phyloP scores from a whole-genome alignment of 1,140 invertebrate species.

The Oedothorax gibbosus region DNA sequence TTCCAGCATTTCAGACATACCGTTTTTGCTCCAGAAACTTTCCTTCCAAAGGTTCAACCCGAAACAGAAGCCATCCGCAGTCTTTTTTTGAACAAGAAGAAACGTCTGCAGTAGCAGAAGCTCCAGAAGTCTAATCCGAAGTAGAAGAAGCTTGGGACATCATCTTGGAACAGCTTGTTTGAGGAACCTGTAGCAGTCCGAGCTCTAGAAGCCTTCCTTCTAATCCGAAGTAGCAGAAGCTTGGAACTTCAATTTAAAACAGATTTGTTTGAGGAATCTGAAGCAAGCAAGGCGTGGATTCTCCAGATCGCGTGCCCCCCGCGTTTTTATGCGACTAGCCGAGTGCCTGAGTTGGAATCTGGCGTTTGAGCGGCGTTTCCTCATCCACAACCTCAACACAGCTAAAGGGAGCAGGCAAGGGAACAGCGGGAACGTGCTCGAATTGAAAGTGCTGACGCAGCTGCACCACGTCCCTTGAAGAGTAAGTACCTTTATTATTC shows the following conservation, averaged over 20 bases:
- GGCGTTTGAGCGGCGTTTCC: slow-evolving; percentile 42
- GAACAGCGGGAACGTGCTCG: slow-evolving; percentile 81
- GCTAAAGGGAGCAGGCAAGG: slow-evolving; percentile 80
- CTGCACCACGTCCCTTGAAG: slow-evolving; percentile 83
- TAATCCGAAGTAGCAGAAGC: slow-evolving; percentile 1
- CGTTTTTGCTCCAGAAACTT: too few relatives aligned
- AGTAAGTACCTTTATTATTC: slow-evolving; percentile 11
- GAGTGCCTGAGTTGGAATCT: slow-evolving; percentile 51
- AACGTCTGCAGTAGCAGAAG: too few relatives aligned
- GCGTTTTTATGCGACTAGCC: slow-evolving; percentile 54
- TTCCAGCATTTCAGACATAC: too few relatives aligned
- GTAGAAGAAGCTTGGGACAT: too few relatives aligned
- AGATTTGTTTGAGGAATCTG: too few relatives aligned
- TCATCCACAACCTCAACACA: slow-evolving; percentile 74
- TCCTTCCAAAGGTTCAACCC: too few relatives aligned
- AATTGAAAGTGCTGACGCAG: slow-evolving; percentile 81
- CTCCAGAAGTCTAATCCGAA: too few relatives aligned
- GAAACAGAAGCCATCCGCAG: too few relatives aligned
- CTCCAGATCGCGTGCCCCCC: slow-evolving; percentile 11
- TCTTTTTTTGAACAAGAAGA: too few relatives aligned
- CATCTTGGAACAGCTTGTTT: too few relatives aligned
- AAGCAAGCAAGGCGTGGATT: slow-evolving; percentile 8
- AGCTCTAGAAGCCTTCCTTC: neutral
- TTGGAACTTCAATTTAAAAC: slow-evolving; percentile 5
- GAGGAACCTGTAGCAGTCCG: neutral